Evolutionary conservation across 2,888 invertebrate genomes (phyloP).

Genomic region (Xanthostigma xanthostigma): DNA sequence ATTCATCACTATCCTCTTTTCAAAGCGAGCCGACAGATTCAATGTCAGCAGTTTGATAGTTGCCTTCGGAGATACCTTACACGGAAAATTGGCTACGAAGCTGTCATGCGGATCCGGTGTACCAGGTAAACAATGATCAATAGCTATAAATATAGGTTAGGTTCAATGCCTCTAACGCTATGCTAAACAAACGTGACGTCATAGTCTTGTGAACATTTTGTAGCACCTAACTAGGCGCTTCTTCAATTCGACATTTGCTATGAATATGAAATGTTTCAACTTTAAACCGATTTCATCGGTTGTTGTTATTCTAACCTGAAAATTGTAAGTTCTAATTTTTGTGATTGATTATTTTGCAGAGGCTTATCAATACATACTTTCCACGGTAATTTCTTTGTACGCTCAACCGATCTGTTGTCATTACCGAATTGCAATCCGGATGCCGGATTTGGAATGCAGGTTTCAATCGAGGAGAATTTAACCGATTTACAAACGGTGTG

Average conservation of each 20-base stretch:
- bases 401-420: slow-evolving; percentile 90
- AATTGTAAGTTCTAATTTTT: neutral
- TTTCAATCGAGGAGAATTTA: slow-evolving; percentile 83
- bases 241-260: no score
- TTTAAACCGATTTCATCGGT: no score
- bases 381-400: slow-evolving; percentile 98
- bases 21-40: slow-evolving; percentile 49
- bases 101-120: slow-evolving; percentile 93
- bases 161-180: no score
- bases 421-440: slow-evolving; percentile 97
- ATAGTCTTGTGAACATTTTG: no score
- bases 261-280: no score
- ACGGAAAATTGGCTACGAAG: slow-evolving; percentile 96
- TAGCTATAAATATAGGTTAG: no score
- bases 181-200: no score
- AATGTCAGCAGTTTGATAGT: slow-evolving; percentile 58
- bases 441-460: slow-evolving; percentile 95
- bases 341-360: slow-evolving; percentile 25
- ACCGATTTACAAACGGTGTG: slow-evolving; percentile 77
- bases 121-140: slow-evolving; percentile 43
- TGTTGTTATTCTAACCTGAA: neutral
- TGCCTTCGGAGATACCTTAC: slow-evolving; percentile 80
- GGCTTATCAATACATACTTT: slow-evolving; percentile 94
- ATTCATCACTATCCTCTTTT: slow-evolving; percentile 87
- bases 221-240: no score